phyloP scores from a whole-genome alignment of 2,888 invertebrate species.

The Drosophila pseudotalamancana region DNA sequence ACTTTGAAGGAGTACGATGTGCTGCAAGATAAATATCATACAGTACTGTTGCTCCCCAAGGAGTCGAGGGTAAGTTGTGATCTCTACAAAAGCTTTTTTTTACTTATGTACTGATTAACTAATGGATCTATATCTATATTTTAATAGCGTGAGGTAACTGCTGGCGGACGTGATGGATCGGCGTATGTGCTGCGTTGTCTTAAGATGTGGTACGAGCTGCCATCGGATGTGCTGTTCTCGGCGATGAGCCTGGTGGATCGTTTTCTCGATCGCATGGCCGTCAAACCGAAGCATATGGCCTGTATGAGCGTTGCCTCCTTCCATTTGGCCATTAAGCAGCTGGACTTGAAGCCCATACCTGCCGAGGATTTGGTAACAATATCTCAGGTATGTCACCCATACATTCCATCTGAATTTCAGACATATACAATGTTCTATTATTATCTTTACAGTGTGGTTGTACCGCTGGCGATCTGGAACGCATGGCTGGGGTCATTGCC shows the following conservation, averaged over 20 bases:
- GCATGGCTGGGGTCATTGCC: conserved; percentile 93
- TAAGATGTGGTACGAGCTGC: conserved; percentile 93
- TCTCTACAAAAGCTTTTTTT: not conserved
- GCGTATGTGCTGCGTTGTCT: conserved; percentile 92
- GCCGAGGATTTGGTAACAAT: conserved; percentile 88
- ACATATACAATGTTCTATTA: conserved; percentile 72
- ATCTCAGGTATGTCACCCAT: conserved; percentile 82
- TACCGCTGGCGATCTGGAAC: conserved; percentile 92
- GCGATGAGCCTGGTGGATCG: conserved; percentile 92
- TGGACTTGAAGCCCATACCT: conserved; percentile 86
- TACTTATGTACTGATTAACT: too few species aligned
- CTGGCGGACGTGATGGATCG: conserved; percentile 91
- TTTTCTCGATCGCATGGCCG: conserved; percentile 93
- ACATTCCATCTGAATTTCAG: not conserved
- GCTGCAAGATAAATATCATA: conserved; percentile 89
- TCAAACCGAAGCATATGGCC: conserved; percentile 92
- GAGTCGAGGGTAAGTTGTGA: conserved; percentile 86
- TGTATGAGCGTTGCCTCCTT: conserved; percentile 95
- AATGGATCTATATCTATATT: not conserved
- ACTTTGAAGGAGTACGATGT: conserved; percentile 89
- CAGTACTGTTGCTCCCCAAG: conserved; percentile 87
- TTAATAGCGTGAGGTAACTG: conserved; percentile 88
- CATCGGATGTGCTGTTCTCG: conserved; percentile 90
- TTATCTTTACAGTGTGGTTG: conserved; percentile 88
- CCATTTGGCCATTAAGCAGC: conserved; percentile 91